Evolutionary conservation across 1,140 invertebrate species (phyloP), one percentile per base, ranked within the genome.

Genomic region (Drosophila truncata): DNA sequence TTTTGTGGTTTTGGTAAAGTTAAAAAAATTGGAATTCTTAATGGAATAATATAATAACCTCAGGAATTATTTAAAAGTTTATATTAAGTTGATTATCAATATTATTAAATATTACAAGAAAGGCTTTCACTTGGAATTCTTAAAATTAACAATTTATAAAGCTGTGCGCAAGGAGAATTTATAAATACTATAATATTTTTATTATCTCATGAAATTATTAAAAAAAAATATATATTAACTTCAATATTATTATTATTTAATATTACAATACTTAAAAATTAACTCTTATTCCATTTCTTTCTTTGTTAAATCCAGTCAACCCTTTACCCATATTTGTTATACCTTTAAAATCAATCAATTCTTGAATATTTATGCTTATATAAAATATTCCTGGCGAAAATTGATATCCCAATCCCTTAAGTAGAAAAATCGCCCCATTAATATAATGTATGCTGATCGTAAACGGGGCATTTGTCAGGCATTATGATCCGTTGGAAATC

Each of bases 401-500:
- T 25, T 16, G 14, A 44, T 35, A 35, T 52, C 29, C 61, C 13
- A 37, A 37, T 23, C 2, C 14, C 20, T 11, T n/a, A 25, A 14
- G 20, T 37, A 16, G 16, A 61, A 33, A 54, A 37, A 25, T 18
- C 13, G 25, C 41, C 58, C 29, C 59, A 57, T 76, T 64, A 50
- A 46, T 55, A 70, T 70, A 66, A 70, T 70, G 25, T 70, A 72
- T 72, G 66, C 69, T 41, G 52, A 71, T 75, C 61, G 46, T 70
- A 52, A 70, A 27, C 18, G 71, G 60, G 14, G 35, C 42, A 76
- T 57, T 76, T 76, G 72, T 74, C 70, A 75, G 27, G 41, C 29
- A 62, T 39, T 62, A 71, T 54, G 25, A 62, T 37, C 46, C 33
- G 42, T 25, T 46, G 57, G 67, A 73, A 71, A 72, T 59, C 29